phyloP scores from a whole-genome alignment of 2,888 invertebrate genomes.

The Periphyllus acericola region DNA sequence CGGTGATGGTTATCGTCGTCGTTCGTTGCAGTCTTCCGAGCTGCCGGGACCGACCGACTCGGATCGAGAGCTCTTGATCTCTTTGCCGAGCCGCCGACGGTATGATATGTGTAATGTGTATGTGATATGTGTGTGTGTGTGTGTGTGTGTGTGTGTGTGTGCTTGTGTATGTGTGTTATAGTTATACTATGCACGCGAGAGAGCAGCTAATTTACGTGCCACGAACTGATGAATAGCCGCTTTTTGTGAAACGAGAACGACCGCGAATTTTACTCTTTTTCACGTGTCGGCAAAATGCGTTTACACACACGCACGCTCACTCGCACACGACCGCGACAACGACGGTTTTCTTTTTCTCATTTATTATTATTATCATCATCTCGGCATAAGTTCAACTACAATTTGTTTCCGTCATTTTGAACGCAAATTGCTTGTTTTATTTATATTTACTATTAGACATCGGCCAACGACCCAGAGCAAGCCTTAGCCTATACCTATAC shows the following conservation, averaged over 20 bases:
- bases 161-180: no score
- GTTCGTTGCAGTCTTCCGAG: slow-evolving; percentile 19
- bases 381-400: not conserved
- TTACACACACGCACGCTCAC: not conserved
- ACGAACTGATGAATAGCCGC: slow-evolving; percentile 55
- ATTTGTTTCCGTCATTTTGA: not conserved
- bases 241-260: slow-evolving; percentile 57
- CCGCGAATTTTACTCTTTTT: slow-evolving; percentile 52
- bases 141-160: not conserved
- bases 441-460: slow-evolving; percentile 5
- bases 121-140: not conserved
- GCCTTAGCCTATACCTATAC: no score
- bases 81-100: slow-evolving; percentile 42
- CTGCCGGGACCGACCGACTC: slow-evolving; percentile 29
- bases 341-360: slow-evolving; percentile 7
- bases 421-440: slow-evolving; percentile 17
- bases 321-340: not conserved
- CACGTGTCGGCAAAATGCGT: not conserved
- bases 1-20: slow-evolving; percentile 51
- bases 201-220: slow-evolving; percentile 53
- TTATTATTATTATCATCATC: not conserved
- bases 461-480: not conserved
- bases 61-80: slow-evolving; percentile 57
- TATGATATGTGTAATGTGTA: not conserved
- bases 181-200: not conserved